Evolutionary conservation across 2,888 invertebrate species (phyloP).

Genomic region (Hipparchia sbordonii): DNA sequence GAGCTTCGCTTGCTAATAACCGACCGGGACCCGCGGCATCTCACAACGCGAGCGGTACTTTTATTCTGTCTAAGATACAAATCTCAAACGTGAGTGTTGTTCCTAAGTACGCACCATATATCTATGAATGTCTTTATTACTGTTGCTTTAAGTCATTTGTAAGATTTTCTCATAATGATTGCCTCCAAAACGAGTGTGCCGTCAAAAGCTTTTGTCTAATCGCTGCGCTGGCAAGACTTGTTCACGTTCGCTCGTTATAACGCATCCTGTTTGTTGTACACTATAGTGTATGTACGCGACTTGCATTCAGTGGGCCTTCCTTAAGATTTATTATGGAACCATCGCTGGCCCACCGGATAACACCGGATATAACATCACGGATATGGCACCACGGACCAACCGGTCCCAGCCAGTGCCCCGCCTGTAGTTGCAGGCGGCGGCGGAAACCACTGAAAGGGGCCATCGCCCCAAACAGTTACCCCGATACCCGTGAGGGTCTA

Average conservation of each 20-base stretch:
- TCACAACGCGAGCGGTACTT: slow-evolving; percentile 77
- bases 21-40: slow-evolving; percentile 72
- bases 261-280: slow-evolving; percentile 36
- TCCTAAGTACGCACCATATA: slow-evolving; percentile 76
- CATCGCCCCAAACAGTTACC: no score
- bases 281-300: not conserved
- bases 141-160: slow-evolving; percentile 77
- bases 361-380: no score
- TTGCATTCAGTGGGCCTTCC: not conserved
- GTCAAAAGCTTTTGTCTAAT: slow-evolving; percentile 80
- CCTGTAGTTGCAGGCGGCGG: no score
- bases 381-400: no score
- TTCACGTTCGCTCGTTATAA: slow-evolving; percentile 42
- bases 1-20: slow-evolving; percentile 63
- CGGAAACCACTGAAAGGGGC: no score
- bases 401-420: no score
- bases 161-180: slow-evolving; percentile 84
- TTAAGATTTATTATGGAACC: not conserved
- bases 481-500: no score
- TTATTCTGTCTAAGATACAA: slow-evolving; percentile 78
- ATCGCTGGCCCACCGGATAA: no score
- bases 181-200: slow-evolving; percentile 80
- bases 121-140: slow-evolving; percentile 83
- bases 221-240: slow-evolving; percentile 64
- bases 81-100: slow-evolving; percentile 81